Evolutionary conservation across 2,797 vertebrate genomes (phyloP).

Genomic region (Erethizon dorsatum): DNA sequence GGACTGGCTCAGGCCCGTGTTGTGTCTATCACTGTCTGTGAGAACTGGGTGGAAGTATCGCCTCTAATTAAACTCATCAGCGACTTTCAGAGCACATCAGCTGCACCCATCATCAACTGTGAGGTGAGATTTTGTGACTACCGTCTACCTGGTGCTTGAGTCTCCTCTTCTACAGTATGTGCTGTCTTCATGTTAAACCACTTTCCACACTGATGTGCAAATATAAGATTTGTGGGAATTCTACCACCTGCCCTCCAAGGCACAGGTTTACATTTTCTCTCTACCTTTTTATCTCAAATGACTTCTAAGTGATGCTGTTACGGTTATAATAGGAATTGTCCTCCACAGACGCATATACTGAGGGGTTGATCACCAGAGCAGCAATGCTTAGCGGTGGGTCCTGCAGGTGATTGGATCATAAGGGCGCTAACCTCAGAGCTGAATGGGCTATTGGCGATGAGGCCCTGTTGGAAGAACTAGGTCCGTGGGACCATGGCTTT

Average conservation of each 20-base stretch:
- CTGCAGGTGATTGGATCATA: not conserved
- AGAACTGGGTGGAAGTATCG: not conserved
- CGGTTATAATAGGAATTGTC: not conserved
- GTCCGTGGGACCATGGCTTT: not conserved
- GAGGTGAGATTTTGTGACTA: not conserved
- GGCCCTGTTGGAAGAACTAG: not conserved
- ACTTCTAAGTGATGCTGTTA: not conserved
- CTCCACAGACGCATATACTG: not conserved
- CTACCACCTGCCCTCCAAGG: no score
- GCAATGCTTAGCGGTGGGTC: not conserved
- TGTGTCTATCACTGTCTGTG: not conserved
- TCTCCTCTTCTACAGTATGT: not conserved
- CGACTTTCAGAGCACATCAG: not conserved
- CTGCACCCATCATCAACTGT: no score
- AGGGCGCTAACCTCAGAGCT: not conserved
- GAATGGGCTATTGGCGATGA: not conserved
- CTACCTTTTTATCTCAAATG: not conserved
- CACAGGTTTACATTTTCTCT: accelerated
- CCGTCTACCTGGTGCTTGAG: not conserved
- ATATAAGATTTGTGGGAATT: no score
- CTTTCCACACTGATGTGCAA: not conserved
- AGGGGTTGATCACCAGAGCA: not conserved
- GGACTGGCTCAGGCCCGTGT: not conserved
- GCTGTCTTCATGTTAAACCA: not conserved
- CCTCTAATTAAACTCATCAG: not conserved